Base-by-base conservation (phyloP, 2,888 invertebrate genomes). In the Lasioglossum figueresi region DNA sequence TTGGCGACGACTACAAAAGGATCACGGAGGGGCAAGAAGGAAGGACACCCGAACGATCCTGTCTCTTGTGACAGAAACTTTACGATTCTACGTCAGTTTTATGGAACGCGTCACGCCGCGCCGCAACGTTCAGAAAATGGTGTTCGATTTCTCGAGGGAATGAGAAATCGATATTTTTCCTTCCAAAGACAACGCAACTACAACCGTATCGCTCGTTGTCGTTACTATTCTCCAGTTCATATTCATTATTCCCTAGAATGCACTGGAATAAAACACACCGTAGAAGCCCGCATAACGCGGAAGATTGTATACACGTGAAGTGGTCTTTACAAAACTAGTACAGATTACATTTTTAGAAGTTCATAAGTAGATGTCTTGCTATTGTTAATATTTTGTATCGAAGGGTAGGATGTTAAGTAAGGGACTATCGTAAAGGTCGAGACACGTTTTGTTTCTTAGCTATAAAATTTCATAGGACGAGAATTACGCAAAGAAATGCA, bases 31-130 rank as follows among this genome's bases (percentile, higher is more conserved):
- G 56, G 48, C 45, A 66, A 45, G 63, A 68, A 76, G 72, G 72
- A 72, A 85, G 79, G 82, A 81, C 81, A 80, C 37, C 56, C 72
- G 76, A 56, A 63, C 66, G 68, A 68, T 56, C 52, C 37, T 68
- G 79, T 70, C 48, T 76, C 27, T 23, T 73, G 48, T 40, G 79
- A 74, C 75, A 71, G 82, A 72, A 85, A 86, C 75, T 82, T 84
- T 85, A 86, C 80, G 85, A 85, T 80, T 79, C 82, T 34, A 66
- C 66, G 59, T 48, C 48, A 68, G 43, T 72, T 82, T 85, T 82
- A 82, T 73, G 71, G 74, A 77, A 73, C 56, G 48, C 45, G 45
- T n/a, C 74, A 43, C 31, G 5, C 68, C 37, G 48, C 43, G 43
- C 16, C 68, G n/a, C 31, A 4, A n/a, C n/a, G 4, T 52, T 31